Percentiles rank a stretch among this genome's conserved stretches.
Conservation (phyloP, 2,797 vertebrate genomes). For the Spinus pinus region DNA sequence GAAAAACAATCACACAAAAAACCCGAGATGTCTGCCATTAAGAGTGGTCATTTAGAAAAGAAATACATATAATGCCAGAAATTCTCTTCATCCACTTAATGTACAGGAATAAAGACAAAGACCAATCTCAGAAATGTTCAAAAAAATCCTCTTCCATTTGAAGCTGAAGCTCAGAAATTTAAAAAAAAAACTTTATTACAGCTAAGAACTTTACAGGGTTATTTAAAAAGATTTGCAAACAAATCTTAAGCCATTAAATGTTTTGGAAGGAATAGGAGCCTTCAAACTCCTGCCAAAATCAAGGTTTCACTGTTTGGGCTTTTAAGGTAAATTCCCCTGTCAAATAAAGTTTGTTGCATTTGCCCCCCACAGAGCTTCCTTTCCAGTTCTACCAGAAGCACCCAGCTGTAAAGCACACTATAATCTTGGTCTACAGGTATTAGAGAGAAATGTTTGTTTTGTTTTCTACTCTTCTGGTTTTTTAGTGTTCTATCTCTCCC, state of each 20-base stretch:
- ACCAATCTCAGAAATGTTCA: background rate
- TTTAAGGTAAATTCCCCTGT: background rate
- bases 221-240: constrained; percentile 23
- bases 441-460: background rate
- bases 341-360: background rate
- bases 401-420: background rate
- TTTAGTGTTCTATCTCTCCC: background rate
- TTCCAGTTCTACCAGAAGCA: background rate
- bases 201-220: constrained; percentile 14
- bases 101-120: background rate
- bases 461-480: fast-evolving
- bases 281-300: background rate
- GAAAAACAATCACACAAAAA: background rate
- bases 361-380: background rate
- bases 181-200: background rate
- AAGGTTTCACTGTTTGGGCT: background rate
- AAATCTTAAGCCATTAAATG: background rate
- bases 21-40: background rate
- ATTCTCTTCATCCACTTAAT: background rate
- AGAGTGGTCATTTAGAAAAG: background rate
- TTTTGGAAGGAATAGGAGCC: background rate
- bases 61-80: background rate
- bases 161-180: background rate
- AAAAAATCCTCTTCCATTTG: background rate
- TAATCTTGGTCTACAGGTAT: background rate